These are phyloP conservation scores for Epirrita christyi DNA, from an alignment of 2,888 invertebrate genomes.

Conservation along the genomic window DNA sequence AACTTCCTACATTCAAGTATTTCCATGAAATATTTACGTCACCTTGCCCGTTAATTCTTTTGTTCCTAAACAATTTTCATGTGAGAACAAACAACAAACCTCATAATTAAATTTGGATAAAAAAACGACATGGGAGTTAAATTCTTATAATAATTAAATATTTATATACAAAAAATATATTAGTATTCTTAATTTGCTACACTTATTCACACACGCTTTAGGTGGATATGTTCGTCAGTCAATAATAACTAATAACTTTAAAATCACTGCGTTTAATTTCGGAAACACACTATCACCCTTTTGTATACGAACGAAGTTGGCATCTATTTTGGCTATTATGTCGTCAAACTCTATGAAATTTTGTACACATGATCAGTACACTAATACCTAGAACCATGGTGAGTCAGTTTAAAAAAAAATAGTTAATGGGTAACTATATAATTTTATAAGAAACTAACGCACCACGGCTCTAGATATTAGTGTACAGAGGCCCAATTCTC, in stretches of 20 bases:
- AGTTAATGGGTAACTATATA: too few relatives aligned
- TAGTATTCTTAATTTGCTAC: slow-evolving; percentile 49
- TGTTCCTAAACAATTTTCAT: slow-evolving; percentile 59
- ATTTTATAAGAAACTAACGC: too few relatives aligned
- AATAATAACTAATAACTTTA: slow-evolving; percentile 1
- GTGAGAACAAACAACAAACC: slow-evolving; percentile 48
- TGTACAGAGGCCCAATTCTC: too few relatives aligned
- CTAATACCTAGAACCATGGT: too few relatives aligned
- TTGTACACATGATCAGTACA: too few relatives aligned
- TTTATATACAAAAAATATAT: slow-evolving; percentile 51
- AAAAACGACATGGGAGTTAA: slow-evolving; percentile 54
- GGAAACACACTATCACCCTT: neutral
- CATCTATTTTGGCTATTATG: too few relatives aligned
- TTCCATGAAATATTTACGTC: slow-evolving; percentile 52
- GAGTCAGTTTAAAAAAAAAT: too few relatives aligned
- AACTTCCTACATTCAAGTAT: slow-evolving; percentile 67
- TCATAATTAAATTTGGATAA: slow-evolving; percentile 51
- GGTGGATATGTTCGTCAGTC: slow-evolving; percentile 53
- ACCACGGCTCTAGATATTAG: too few relatives aligned
- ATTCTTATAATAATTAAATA: slow-evolving; percentile 44
- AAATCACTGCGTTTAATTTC: slow-evolving; percentile 16
- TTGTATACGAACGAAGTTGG: too few relatives aligned
- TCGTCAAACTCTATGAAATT: too few relatives aligned
- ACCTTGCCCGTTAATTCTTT: slow-evolving; percentile 64
- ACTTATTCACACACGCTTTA: slow-evolving; percentile 50